Percentiles rank a stretch among this genome's conserved stretches.
These are phyloP conservation scores for Phorcus lineatus DNA, from an alignment of 2,888 invertebrate species.

Conservation along the genomic window DNA sequence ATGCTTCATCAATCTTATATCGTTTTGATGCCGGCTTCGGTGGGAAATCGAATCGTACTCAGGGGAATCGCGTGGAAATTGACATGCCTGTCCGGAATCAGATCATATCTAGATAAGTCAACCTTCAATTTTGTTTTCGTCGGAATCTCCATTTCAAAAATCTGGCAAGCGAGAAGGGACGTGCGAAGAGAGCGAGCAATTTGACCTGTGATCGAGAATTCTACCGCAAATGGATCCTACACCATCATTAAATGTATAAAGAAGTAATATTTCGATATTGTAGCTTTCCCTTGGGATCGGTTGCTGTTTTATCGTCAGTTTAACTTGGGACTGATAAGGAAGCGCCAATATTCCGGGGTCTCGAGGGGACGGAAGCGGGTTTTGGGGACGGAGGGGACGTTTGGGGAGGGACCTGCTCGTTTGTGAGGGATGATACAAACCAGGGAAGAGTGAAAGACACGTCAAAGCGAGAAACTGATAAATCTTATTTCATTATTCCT, in stretches of 20 bases:
- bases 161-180: background rate
- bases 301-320: constrained; percentile 23
- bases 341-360: constrained; percentile 17
- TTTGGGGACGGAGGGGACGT: background rate
- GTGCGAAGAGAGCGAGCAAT: background rate
- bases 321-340: background rate
- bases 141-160: constrained; percentile 26
- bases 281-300: constrained; percentile 13
- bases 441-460: too few relatives aligned
- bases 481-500: background rate
- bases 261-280: constrained; percentile 15
- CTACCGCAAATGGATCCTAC: constrained; percentile 9
- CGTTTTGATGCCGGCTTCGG: constrained; percentile 28
- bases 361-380: background rate
- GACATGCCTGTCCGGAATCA: constrained; percentile 38
- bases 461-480: background rate
- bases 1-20: constrained; percentile 34
- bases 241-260: constrained; percentile 8
- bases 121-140: constrained; percentile 56
- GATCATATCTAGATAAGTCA: constrained; percentile 61
- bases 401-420: background rate
- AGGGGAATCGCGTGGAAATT: constrained; percentile 37
- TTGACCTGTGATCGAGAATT: constrained; percentile 10
- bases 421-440: too few relatives aligned
- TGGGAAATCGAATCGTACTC: constrained; percentile 42